These are phyloP conservation scores for Phalacrocorax brasilianus DNA, from an alignment of 2,113 vertebrate species.

Conservation along the genomic window DNA sequence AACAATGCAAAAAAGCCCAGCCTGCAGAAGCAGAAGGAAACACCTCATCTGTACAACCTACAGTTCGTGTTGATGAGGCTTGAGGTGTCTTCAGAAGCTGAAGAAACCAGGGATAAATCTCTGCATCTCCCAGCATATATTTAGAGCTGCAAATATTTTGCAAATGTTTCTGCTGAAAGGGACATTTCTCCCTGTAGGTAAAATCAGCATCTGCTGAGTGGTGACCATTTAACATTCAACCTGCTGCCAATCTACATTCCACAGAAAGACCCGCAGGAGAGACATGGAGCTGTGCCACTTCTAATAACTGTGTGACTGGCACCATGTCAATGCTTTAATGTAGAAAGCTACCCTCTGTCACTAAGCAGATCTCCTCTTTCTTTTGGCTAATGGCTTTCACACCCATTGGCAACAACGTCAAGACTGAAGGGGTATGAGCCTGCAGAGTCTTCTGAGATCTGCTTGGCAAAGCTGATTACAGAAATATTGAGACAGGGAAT, in stretches of 20 bases:
- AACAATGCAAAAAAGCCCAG: background rate
- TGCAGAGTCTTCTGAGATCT: background rate
- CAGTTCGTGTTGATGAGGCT: background rate
- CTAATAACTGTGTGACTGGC: slow-evolving; percentile 71
- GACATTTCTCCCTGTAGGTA: slow-evolving; percentile 43
- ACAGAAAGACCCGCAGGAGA: slow-evolving; percentile 51
- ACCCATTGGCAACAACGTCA: slow-evolving; percentile 44
- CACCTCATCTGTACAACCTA: background rate
- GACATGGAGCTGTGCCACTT: slow-evolving; percentile 69
- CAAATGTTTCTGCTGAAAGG: slow-evolving; percentile 54
- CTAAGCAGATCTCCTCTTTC: slow-evolving; percentile 67
- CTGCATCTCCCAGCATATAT: background rate
- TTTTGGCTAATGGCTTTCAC: slow-evolving; percentile 65
- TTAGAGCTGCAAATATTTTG: slow-evolving; percentile 32
- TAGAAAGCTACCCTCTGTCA: slow-evolving; percentile 62
- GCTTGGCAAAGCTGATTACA: background rate
- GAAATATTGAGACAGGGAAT: background rate
- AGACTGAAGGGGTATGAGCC: background rate
- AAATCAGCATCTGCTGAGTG: slow-evolving; percentile 67
- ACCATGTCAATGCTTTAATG: slow-evolving; percentile 71
- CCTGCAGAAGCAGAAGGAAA: background rate
- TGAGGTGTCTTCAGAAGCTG: background rate
- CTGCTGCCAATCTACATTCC: slow-evolving; percentile 69
- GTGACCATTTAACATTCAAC: slow-evolving; percentile 72
- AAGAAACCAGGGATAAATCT: background rate